Conservation (phyloP, 2,888 invertebrate species). For the Diplazon laetatorius region DNA sequence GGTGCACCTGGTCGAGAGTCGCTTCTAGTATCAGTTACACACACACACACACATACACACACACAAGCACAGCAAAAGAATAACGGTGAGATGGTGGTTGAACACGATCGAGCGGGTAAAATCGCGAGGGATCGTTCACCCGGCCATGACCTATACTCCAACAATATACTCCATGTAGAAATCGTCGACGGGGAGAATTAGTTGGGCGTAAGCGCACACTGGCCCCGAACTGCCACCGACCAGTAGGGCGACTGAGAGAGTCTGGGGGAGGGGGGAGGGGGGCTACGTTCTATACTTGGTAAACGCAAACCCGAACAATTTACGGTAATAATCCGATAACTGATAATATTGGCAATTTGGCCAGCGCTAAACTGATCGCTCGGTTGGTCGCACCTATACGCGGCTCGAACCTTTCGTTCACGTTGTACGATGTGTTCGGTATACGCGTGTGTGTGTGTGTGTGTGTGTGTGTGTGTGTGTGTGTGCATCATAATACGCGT, state of each 20-base stretch:
- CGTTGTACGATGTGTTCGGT: constrained; percentile 13
- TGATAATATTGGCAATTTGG: constrained; percentile 79
- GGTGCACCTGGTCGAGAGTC: constrained; percentile 73
- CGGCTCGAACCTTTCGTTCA: constrained; percentile 31
- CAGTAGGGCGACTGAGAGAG: no score
- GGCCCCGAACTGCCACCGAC: no score
- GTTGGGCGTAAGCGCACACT: no score
- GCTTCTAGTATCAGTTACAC: constrained; percentile 44
- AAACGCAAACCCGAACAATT: constrained; percentile 77
- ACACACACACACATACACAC: constrained; percentile 5
- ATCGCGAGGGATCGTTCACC: no score
- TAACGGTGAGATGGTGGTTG: constrained; percentile 10
- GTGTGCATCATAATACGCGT: no score
- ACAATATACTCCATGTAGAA: not conserved
- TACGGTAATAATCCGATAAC: constrained; percentile 79
- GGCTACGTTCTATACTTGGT: constrained; percentile 60
- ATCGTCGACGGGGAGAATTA: no score
- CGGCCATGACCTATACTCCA: no score
- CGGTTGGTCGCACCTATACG: constrained; percentile 51
- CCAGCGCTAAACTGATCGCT: constrained; percentile 73
- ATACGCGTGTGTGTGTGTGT: constrained; percentile 8
- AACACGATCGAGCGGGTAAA: no score
- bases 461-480: constrained; percentile 24
- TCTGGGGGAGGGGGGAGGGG: no score
- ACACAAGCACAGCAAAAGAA: constrained; percentile 39